phyloP scores from a whole-genome alignment of 2,797 vertebrate species.

The Molothrus aeneus region DNA sequence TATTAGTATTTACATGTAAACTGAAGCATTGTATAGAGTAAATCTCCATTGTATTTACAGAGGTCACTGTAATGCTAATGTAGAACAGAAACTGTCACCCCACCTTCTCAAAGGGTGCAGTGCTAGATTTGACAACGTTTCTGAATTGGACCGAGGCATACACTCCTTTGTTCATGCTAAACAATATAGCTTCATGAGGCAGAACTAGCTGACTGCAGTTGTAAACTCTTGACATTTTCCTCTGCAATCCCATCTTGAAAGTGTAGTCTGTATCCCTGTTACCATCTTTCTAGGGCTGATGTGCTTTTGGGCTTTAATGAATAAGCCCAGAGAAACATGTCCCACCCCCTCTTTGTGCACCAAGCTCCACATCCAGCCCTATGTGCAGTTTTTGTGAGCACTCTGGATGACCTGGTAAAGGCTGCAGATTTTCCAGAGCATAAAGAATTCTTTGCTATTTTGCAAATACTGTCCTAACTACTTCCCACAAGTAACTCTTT shows the following conservation, averaged over 20 bases:
- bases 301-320: conserved; percentile 21
- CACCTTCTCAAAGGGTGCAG: not conserved
- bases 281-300: not conserved
- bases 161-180: not conserved
- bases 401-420: conserved; percentile 27
- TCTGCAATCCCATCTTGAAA: not conserved
- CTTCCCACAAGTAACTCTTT: not conserved
- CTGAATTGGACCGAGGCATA: not conserved
- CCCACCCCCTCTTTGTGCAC: not conserved
- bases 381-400: conserved; percentile 12
- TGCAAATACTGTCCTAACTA: not conserved
- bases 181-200: not conserved
- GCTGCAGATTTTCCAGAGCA: conserved; percentile 25
- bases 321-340: not conserved
- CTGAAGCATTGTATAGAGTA: not conserved
- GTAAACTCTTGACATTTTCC: not conserved
- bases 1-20: not conserved
- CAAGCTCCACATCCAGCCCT: not conserved
- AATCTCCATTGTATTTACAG: not conserved
- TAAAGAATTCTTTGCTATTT: conserved; percentile 35
- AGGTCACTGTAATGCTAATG: not conserved
- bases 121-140: not conserved
- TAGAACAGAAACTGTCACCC: not conserved
- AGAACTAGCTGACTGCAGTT: not conserved
- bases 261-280: not conserved